Percentiles rank a stretch among this genome's conserved stretches.
phyloP scores from a whole-genome alignment of 2,888 invertebrate genomes.

The Heliconius sara region DNA sequence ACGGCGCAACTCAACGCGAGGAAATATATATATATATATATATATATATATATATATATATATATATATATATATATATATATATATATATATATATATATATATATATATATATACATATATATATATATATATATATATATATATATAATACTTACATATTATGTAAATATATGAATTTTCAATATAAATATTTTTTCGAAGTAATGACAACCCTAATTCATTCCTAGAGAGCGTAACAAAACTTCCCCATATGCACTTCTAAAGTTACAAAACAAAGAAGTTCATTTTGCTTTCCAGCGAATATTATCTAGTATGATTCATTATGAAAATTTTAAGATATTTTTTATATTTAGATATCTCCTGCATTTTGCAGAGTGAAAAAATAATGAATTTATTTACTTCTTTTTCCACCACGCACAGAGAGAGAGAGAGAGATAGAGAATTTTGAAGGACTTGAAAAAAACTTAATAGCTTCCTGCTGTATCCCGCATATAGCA shows the following conservation, averaged over 20 bases:
- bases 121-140: no score
- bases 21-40: no score
- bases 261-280: conserved; percentile 39
- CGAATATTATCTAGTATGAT: conserved; percentile 29
- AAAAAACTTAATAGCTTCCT: background rate
- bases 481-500: background rate
- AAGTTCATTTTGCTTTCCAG: conserved; percentile 28
- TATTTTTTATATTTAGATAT: background rate
- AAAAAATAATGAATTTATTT: background rate
- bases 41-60: no score
- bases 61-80: no score
- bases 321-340: conserved; percentile 27
- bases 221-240: conserved; percentile 21
- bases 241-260: conserved; percentile 40
- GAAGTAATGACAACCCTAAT: conserved; percentile 22
- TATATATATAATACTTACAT: no score
- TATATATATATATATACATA: no score
- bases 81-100: no score
- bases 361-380: background rate
- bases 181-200: background rate
- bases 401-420: no score
- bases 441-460: no score
- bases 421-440: no score
- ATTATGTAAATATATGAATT: background rate
- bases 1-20: no score